Percentiles rank a stretch among this genome's conserved stretches.
These are phyloP conservation scores for Oligia strigilis DNA, from an alignment of 2,888 invertebrate species.

Conservation along the genomic window DNA sequence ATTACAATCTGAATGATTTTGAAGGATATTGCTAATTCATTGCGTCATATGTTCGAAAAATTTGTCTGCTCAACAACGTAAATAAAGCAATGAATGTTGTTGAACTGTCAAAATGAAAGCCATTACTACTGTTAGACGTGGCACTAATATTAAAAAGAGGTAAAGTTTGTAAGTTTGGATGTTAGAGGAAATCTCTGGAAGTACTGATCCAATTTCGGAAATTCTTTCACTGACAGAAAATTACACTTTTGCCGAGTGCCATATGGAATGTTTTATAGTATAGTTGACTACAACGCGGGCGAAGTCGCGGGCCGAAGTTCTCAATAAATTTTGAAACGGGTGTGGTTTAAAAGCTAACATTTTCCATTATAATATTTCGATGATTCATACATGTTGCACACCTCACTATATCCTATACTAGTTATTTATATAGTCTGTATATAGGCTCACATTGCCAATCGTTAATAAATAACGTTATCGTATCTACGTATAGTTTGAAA, in stretches of 20 bases:
- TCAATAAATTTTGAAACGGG: not conserved
- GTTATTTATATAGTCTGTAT: not conserved
- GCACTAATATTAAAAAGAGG: too few relatives aligned
- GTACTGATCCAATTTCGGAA: not conserved
- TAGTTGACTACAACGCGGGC: too few relatives aligned
- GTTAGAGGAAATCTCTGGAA: not conserved
- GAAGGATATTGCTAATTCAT: too few relatives aligned
- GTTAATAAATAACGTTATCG: not conserved
- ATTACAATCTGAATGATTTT: too few relatives aligned
- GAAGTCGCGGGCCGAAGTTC: too few relatives aligned
- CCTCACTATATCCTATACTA: not conserved
- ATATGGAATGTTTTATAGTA: too few relatives aligned
- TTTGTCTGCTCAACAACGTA: too few relatives aligned
- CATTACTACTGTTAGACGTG: too few relatives aligned
- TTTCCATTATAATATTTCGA: not conserved
- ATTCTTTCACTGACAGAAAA: not conserved
- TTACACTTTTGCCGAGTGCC: not conserved
- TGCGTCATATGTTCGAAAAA: too few relatives aligned
- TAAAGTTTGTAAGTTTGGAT: not conserved
- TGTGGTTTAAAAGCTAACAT: not conserved
- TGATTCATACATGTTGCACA: conserved; percentile 20
- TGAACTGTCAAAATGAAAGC: too few relatives aligned
- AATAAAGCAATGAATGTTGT: too few relatives aligned
- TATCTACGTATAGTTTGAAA: conserved; percentile 3
- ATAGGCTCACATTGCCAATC: not conserved